Evolutionary conservation across 2,888 invertebrate genomes (phyloP).

Genomic region (Cosmorhoe ocellata): DNA sequence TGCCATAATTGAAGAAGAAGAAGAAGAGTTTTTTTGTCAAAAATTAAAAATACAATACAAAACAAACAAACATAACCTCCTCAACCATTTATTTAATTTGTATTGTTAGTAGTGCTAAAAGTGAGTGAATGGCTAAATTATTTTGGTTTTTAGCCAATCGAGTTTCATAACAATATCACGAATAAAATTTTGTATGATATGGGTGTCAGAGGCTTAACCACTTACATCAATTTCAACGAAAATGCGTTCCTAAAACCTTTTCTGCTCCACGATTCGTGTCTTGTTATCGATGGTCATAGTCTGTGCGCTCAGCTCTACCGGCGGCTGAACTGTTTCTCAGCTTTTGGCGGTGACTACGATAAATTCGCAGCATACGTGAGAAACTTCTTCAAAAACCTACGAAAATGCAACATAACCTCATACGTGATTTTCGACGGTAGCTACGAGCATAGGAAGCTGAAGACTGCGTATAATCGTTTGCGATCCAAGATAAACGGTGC

Average conservation of each 20-base stretch:
- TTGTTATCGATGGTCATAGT: constrained; percentile 92
- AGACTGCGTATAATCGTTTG: constrained; percentile 83
- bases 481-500: constrained; percentile 83
- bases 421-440: constrained; percentile 92
- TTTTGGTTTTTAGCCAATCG: too few species aligned
- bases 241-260: constrained; percentile 84
- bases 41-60: too few species aligned
- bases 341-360: constrained; percentile 94
- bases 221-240: constrained; percentile 87
- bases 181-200: too few species aligned
- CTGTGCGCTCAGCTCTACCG: constrained; percentile 87
- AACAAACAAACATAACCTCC: too few species aligned
- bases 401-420: constrained; percentile 86
- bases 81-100: too few species aligned
- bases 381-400: constrained; percentile 86
- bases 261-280: constrained; percentile 84
- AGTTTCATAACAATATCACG: too few species aligned
- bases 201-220: constrained; percentile 94
- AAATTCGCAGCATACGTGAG: constrained; percentile 85
- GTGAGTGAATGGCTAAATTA: too few species aligned
- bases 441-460: constrained; percentile 86
- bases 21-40: too few species aligned
- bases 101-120: too few species aligned
- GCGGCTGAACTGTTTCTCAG: constrained; percentile 83
- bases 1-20: too few species aligned